phyloP scores from a whole-genome alignment of 23 tunicate genomes.

The Oikopleura dioica region DNA sequence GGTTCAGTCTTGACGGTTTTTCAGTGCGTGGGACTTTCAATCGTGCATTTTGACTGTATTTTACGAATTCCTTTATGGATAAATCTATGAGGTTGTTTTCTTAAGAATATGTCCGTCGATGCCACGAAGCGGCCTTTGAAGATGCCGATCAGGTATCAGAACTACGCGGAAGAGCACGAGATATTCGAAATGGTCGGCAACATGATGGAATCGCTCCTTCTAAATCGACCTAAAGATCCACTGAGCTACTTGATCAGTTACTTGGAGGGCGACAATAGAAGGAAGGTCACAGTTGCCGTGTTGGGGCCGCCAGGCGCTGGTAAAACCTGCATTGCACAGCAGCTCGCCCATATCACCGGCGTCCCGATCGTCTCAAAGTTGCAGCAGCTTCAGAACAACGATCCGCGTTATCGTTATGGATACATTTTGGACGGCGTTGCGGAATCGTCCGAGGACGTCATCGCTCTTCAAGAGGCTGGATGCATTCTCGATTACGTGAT shows the following conservation, averaged over 20 bases:
- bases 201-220: neutral
- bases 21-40: too few relatives aligned
- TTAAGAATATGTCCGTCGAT: neutral
- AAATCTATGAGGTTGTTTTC: too few relatives aligned
- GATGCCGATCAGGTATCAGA: neutral
- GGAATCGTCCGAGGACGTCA: neutral
- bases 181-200: neutral
- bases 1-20: too few relatives aligned
- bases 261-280: neutral
- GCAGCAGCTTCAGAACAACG: too few relatives aligned
- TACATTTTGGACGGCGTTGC: neutral
- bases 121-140: neutral
- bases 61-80: too few relatives aligned
- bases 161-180: conserved; percentile 5
- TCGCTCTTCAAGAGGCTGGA: neutral
- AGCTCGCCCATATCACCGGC: neutral
- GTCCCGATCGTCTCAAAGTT: too few relatives aligned
- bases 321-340: neutral
- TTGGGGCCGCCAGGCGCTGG: conserved; percentile 3
- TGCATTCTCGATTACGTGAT: neutral
- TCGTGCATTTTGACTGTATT: too few relatives aligned
- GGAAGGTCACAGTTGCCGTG: neutral
- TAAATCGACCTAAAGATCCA: neutral
- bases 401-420: neutral
- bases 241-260: neutral